phyloP scores from a whole-genome alignment of 2,113 vertebrate species.

The Sitta europaea region DNA sequence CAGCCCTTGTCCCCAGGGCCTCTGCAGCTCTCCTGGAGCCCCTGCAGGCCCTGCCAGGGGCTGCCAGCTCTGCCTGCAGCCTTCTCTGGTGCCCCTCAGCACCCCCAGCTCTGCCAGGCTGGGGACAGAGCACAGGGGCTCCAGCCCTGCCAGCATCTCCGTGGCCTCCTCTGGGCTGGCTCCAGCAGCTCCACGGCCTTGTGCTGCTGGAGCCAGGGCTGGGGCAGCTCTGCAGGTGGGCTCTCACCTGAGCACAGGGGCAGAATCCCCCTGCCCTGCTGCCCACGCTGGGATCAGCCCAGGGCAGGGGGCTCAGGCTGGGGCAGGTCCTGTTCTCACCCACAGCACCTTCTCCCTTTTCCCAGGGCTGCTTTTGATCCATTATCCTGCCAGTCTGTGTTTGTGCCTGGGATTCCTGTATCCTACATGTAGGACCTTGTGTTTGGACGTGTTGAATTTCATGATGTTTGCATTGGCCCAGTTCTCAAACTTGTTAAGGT shows the following conservation, averaged over 20 bases:
- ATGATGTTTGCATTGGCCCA: accelerated
- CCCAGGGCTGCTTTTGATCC: background rate
- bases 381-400: background rate
- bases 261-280: background rate
- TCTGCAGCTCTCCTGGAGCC: background rate
- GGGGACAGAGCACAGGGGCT: background rate
- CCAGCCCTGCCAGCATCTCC: too few species aligned
- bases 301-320: background rate
- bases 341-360: background rate
- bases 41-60: background rate
- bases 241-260: background rate
- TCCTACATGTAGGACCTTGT: background rate
- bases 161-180: background rate
- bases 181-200: background rate
- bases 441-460: background rate
- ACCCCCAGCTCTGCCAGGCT: background rate
- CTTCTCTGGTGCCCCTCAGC: background rate
- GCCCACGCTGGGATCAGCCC: background rate
- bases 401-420: background rate
- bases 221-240: background rate
- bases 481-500: background rate
- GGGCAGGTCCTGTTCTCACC: background rate
- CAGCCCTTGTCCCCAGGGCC: background rate
- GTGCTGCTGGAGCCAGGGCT: background rate
- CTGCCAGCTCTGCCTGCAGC: too few species aligned